These are phyloP conservation scores for Macrosoma leucophasiata DNA, from an alignment of 2,888 invertebrate species.

Conservation along the genomic window DNA sequence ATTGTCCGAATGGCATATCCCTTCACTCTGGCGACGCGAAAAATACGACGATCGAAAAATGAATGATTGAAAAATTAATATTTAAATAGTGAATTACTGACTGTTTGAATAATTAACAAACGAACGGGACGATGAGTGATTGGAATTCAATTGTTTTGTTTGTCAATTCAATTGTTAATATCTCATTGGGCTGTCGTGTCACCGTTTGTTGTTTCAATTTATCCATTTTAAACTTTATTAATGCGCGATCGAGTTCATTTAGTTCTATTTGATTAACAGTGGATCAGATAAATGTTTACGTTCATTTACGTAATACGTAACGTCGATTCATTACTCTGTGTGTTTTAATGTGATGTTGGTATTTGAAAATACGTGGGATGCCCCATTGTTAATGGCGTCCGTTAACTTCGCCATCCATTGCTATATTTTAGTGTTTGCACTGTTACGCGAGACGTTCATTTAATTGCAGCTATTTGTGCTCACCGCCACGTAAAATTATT, in stretches of 20 bases:
- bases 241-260: slow-evolving; percentile 35
- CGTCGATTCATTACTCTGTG: too few species aligned
- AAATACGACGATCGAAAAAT: slow-evolving; percentile 25
- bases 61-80: slow-evolving; percentile 49
- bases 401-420: slow-evolving; percentile 21
- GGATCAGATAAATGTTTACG: too few species aligned
- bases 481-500: slow-evolving; percentile 65
- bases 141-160: slow-evolving; percentile 48
- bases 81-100: slow-evolving; percentile 44
- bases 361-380: too few species aligned
- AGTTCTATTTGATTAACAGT: slow-evolving; percentile 27
- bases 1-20: slow-evolving; percentile 15
- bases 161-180: slow-evolving; percentile 55
- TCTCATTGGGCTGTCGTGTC: slow-evolving; percentile 42
- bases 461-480: slow-evolving; percentile 64
- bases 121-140: slow-evolving; percentile 34
- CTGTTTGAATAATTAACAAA: slow-evolving; percentile 53
- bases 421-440: slow-evolving; percentile 37
- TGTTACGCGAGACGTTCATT: slow-evolving; percentile 48
- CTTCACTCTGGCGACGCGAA: slow-evolving; percentile 15
- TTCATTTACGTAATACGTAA: too few species aligned
- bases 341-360: too few species aligned
- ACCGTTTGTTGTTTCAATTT: slow-evolving; percentile 38
- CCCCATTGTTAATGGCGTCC: too few species aligned
- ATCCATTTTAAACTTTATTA: slow-evolving; percentile 36